These are phyloP conservation scores for Dipodomys stephensi DNA, from an alignment of 2,113 vertebrate genomes.

Conservation along the genomic window DNA sequence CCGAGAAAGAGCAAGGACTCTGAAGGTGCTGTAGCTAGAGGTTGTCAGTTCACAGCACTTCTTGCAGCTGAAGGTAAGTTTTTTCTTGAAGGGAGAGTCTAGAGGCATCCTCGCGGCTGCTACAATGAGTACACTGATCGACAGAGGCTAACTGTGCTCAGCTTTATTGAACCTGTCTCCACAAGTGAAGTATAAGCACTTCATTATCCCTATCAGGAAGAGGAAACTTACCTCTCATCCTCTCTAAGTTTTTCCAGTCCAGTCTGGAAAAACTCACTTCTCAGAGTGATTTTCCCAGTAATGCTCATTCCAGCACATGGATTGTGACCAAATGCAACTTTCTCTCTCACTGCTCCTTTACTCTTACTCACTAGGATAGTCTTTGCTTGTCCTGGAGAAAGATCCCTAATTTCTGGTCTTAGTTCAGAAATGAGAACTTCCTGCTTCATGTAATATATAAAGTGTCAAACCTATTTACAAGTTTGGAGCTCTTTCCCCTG, in stretches of 20 bases:
- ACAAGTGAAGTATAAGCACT: not conserved
- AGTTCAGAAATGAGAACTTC: not conserved
- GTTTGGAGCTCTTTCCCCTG: not conserved
- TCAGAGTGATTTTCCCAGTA: not conserved
- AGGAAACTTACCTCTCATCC: not conserved
- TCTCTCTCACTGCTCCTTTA: not conserved
- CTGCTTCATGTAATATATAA: not conserved
- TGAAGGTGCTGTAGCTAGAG: not conserved
- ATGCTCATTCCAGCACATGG: not conserved
- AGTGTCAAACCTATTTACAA: not conserved
- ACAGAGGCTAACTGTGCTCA: not conserved
- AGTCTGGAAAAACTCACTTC: not conserved
- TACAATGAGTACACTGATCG: not conserved
- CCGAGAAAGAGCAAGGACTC: not conserved
- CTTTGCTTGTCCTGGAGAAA: not conserved
- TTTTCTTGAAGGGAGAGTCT: not conserved
- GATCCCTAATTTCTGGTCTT: not conserved
- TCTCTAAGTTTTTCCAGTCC: not conserved
- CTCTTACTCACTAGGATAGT: not conserved
- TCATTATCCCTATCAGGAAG: not conserved
- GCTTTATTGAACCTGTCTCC: not conserved
- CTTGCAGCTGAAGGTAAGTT: not conserved
- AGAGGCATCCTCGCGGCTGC: not conserved
- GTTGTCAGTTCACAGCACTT: not conserved
- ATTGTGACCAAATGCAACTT: not conserved